Percentiles rank a stretch among this genome's conserved stretches.
Conservation (phyloP, 2,113 vertebrate genomes). For the Otocyon megalotis region DNA sequence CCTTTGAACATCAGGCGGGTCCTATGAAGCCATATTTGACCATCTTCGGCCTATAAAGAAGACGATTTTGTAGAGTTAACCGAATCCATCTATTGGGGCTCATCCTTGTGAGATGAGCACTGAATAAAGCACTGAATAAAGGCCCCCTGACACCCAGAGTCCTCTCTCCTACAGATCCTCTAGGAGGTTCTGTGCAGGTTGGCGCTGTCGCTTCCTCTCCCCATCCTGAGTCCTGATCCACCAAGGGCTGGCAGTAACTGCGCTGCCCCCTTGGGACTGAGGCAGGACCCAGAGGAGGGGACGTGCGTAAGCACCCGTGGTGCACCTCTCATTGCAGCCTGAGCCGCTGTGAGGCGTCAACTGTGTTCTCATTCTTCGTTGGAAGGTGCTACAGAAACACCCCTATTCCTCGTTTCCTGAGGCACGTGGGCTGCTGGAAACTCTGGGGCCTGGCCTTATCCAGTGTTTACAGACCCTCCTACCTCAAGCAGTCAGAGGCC, state of each 20-base stretch:
- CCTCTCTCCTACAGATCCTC: background rate
- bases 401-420: background rate
- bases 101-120: background rate
- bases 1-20: no score
- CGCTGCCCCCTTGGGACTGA: background rate
- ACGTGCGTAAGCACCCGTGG: background rate
- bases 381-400: background rate
- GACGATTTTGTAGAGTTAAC: background rate
- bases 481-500: background rate
- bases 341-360: accelerated
- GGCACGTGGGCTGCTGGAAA: background rate
- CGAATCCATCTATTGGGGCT: background rate
- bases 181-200: no score
- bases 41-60: background rate
- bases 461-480: background rate
- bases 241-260: background rate
- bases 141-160: background rate
- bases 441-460: background rate
- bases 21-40: background rate
- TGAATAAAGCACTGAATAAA: background rate
- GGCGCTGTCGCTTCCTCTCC: background rate
- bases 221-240: background rate
- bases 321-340: background rate
- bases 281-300: background rate
- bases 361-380: background rate